Evolutionary conservation across 2,797 vertebrate species (phyloP).

Genomic region (Tenualosa ilisha): DNA sequence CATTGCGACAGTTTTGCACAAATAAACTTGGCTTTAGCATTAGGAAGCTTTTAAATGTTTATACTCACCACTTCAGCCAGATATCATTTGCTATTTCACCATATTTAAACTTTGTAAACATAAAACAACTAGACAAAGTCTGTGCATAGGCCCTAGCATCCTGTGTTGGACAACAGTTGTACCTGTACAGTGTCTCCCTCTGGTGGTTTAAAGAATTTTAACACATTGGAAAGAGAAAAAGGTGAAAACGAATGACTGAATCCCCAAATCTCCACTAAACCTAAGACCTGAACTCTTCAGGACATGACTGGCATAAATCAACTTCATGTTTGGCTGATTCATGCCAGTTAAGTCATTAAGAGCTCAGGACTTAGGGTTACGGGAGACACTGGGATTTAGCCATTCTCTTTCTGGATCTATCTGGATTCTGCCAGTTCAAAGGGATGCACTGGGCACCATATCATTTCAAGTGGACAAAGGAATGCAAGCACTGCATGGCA

Average conservation of each 20-base stretch:
- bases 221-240: neutral
- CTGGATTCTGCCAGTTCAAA: neutral
- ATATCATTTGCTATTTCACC: neutral
- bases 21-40: slow-evolving; percentile 12
- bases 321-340: neutral
- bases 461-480: neutral
- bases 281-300: too few species aligned
- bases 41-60: neutral
- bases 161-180: neutral
- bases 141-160: neutral
- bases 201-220: neutral
- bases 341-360: neutral
- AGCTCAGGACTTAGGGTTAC: too few species aligned
- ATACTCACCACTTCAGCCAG: neutral
- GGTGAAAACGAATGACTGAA: too few species aligned
- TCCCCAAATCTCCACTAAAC: too few species aligned
- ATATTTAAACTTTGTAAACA: neutral
- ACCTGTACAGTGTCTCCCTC: neutral
- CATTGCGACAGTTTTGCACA: neutral
- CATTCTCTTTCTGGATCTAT: neutral
- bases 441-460: neutral
- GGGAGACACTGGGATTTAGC: too few species aligned
- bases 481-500: slow-evolving; percentile 12
- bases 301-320: too few species aligned
- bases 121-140: neutral